Evolutionary conservation across 2,113 vertebrate genomes (phyloP).

Genomic region (Eonycteris spelaea): DNA sequence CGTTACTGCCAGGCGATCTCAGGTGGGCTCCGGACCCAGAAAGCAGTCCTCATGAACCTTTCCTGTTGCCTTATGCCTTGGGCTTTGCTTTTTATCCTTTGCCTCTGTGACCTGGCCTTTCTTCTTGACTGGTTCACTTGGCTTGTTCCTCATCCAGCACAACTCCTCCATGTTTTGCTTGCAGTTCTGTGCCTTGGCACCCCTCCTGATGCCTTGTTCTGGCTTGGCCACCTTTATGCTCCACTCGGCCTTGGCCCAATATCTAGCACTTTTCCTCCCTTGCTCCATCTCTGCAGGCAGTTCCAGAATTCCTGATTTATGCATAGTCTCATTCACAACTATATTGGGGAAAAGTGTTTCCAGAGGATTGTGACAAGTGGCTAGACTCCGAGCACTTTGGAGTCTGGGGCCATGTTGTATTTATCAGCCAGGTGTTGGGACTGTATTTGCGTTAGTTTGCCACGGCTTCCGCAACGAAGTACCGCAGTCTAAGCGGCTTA

Average conservation of each 20-base stretch:
- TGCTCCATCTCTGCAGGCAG: not conserved
- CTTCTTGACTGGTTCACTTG: not conserved
- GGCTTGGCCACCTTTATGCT: constrained; percentile 55
- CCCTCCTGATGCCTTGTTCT: constrained; percentile 42
- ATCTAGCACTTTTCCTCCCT: constrained; percentile 41
- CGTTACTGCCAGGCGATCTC: not conserved
- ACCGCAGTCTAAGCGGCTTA: not conserved
- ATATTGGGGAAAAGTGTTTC: not conserved
- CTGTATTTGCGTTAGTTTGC: not conserved
- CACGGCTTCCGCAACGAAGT: not conserved
- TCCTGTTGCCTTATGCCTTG: not conserved
- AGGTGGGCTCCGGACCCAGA: not conserved
- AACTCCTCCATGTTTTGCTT: not conserved
- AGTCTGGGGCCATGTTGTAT: not conserved
- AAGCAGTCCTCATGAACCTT: not conserved
- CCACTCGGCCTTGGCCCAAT: constrained; percentile 60
- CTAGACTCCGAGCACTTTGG: not conserved
- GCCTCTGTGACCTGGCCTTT: constrained; percentile 16
- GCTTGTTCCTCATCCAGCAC: not conserved
- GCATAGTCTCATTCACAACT: constrained; percentile 9
- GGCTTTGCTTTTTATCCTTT: constrained; percentile 12
- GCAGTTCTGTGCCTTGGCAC: constrained; percentile 44
- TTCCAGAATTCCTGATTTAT: constrained; percentile 46
- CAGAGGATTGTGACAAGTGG: not conserved
- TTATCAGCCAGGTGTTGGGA: not conserved